A percentile compares a stretch with the other conserved stretches of the same genome.
phyloP scores from a whole-genome alignment of 2,888 invertebrate species.

The Helicoverpa assulta region DNA sequence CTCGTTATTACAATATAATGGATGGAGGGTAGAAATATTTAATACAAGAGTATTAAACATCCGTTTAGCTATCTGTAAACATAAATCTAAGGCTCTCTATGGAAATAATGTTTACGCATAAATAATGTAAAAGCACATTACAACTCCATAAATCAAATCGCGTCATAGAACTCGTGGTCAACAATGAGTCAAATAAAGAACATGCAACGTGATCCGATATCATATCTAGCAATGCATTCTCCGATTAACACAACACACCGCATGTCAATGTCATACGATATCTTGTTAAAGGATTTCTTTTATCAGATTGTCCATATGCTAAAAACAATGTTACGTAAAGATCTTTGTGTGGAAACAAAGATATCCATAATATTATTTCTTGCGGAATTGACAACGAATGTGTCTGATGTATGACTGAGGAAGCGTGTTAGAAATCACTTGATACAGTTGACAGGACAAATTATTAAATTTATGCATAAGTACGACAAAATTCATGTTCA shows the following conservation, averaged over 20 bases:
- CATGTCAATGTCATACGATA: constrained; percentile 41
- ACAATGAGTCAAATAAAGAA: constrained; percentile 39
- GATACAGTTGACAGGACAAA: constrained; percentile 18
- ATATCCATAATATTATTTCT: not conserved
- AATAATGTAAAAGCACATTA: not conserved
- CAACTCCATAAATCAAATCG: not conserved
- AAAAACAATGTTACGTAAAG: constrained; percentile 24
- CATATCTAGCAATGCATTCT: constrained; percentile 46
- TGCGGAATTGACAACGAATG: constrained; percentile 1
- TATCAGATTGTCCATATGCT: constrained; percentile 36
- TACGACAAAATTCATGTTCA: constrained; percentile 42
- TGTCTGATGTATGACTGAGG: constrained; percentile 12
- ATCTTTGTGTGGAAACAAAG: constrained; percentile 9
- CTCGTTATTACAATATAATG: not conserved
- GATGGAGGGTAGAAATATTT: not conserved
- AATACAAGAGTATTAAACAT: no score
- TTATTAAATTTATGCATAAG: constrained; percentile 38
- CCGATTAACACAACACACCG: constrained; percentile 36
- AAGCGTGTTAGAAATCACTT: constrained; percentile 20
- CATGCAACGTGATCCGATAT: constrained; percentile 45
- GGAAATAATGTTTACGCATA: not conserved
- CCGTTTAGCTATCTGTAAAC: not conserved
- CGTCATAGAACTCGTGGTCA: constrained; percentile 3
- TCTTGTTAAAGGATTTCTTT: constrained; percentile 42
- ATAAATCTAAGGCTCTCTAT: not conserved